Evolutionary conservation across 2,797 vertebrate species (phyloP), one percentile per base, ranked within the genome.

Genomic region (Euthynnus affinis): DNA sequence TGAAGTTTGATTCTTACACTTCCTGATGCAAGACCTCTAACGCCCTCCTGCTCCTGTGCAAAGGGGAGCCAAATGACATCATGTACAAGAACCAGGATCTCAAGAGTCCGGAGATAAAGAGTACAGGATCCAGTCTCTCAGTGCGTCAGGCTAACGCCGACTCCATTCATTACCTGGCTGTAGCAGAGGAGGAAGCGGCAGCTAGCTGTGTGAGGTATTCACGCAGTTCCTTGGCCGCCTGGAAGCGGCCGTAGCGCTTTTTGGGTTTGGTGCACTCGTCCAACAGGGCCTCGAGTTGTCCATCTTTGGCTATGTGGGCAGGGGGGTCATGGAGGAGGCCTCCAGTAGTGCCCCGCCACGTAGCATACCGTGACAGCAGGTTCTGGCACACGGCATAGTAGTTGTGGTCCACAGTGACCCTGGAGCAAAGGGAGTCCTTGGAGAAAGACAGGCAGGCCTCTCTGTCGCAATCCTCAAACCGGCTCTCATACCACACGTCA

Each of bases 381-480:
- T 99, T 99, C 94, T 99, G 98, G 89, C 98, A 99, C 90, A 99
- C 74, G 61, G 98, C 98, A 23, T 99, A 99, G 42, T 98, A 99
- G 94, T 99, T 99, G 94, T 99, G 98, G 95, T 99, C 98, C 91
- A 98, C 97, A 29, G 97, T 99, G 89, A 97, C 97, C 58, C 97
- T 94, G 76, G 97, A 96, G 83, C 98, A 99, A 34, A 99, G 96
- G 22, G 97, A 96, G 90, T 99, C 98, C 91, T 99, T 99, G 14
- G 98, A 99, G 94, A 99, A 99, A n/a, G 98, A 99, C 71, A 99
- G 95, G 82, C 98, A 99, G 87, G 98, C 98, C 92, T 99, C 98
- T 81, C 98, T 96, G 91, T 99, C 98, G 74, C 98, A 99, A 91
- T 99, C 97, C 91, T 99, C 98, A 48, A 98, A 99, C 44, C 96